A percentile compares a stretch with the other conserved stretches of the same genome.
These are phyloP conservation scores for Poeciliopsis prolifica DNA, from an alignment of 2,113 vertebrate species.

Conservation along the genomic window DNA sequence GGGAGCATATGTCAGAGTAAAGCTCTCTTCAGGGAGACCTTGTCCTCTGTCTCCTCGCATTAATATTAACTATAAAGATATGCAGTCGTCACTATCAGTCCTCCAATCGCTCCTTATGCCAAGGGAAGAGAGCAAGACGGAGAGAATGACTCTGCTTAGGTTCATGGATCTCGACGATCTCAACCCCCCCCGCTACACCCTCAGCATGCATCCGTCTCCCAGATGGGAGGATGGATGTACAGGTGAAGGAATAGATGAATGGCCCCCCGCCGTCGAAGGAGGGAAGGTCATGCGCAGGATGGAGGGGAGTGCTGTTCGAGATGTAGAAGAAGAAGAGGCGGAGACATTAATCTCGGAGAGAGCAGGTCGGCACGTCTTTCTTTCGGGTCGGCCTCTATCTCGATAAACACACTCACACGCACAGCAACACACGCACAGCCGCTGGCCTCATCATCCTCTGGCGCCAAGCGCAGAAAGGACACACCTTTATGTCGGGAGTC, in stretches of 20 bases:
- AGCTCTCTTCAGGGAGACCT: conserved; percentile 67
- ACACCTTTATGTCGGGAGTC: conserved; percentile 7
- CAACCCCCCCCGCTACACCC: conserved; percentile 50
- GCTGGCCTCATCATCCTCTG: background rate
- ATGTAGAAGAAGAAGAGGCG: conserved; percentile 58
- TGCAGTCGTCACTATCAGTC: conserved; percentile 64
- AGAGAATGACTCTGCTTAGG: conserved; percentile 63
- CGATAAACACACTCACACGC: conserved; percentile 1
- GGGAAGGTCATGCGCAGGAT: conserved; percentile 69
- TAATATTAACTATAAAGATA: conserved; percentile 73
- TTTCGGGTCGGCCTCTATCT: conserved; percentile 28
- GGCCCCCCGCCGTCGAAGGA: conserved; percentile 57
- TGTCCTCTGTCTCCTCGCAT: conserved; percentile 73
- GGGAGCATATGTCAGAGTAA: conserved; percentile 70
- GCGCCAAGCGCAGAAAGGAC: conserved; percentile 17
- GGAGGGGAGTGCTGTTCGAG: conserved; percentile 63
- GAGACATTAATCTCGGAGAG: conserved; percentile 73
- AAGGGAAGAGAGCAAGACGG: conserved; percentile 10
- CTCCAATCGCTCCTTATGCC: conserved; percentile 63
- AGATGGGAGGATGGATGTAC: conserved; percentile 66
- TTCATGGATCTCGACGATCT: conserved; percentile 76
- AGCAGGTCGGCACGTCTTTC: conserved; percentile 45
- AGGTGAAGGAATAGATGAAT: conserved; percentile 68
- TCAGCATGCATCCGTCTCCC: conserved; percentile 71
- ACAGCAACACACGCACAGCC: background rate